Conservation (phyloP, 2,797 vertebrate genomes). For the Falco concolor region DNA sequence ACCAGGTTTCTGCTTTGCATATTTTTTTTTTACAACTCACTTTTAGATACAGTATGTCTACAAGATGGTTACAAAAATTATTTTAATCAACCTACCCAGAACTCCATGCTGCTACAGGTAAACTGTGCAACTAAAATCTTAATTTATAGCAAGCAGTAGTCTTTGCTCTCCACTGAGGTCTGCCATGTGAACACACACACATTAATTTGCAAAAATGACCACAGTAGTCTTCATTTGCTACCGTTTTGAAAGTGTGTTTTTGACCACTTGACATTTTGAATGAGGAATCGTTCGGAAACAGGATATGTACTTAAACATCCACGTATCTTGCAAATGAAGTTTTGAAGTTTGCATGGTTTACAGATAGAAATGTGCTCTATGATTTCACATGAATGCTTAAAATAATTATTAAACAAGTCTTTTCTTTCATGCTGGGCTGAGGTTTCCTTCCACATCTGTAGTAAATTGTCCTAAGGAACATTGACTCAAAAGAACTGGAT, state of each 20-base stretch:
- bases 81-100: neutral
- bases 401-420: slow-evolving; percentile 43
- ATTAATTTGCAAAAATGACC: neutral
- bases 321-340: neutral
- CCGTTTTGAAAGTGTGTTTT: neutral
- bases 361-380: neutral
- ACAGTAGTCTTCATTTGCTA: neutral
- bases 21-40: neutral
- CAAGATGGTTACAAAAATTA: neutral
- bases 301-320: neutral
- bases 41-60: neutral
- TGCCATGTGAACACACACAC: neutral
- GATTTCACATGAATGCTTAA: slow-evolving; percentile 20
- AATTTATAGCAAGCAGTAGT: neutral
- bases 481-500: slow-evolving; percentile 17
- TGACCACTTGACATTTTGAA: neutral
- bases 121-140: neutral
- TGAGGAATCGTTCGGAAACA: neutral
- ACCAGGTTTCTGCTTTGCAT: neutral
- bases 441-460: slow-evolving; percentile 55
- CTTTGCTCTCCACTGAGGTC: neutral
- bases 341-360: neutral
- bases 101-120: neutral
- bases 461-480: slow-evolving; percentile 24
- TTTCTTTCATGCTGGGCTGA: slow-evolving; percentile 57